Evolutionary conservation across 2,888 invertebrate species (phyloP), one percentile per base, ranked within the genome.

Genomic region (Eubasilissa splendida): DNA sequence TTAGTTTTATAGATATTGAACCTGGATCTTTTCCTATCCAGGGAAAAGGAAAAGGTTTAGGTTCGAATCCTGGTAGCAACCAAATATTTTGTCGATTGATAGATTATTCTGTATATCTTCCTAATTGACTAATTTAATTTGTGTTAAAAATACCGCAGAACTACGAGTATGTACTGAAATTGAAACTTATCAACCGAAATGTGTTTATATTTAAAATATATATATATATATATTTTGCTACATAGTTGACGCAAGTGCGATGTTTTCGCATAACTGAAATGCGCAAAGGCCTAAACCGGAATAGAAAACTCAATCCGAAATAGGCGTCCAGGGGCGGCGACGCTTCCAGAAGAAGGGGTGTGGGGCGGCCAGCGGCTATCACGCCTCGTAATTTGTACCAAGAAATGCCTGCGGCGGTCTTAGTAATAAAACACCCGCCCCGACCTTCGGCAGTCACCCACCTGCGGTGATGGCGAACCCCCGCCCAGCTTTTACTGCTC

Each of bases 361-460:
- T 42, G 58, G 66, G 63, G 68, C 22, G 71, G 76, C 80, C 68
- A 78, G 76, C 79, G 76, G 79, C 79, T 71, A 81, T 76, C 79
- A 76, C 81, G 79, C 78, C 77, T 68, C 81, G 79, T 81, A 79
- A 81, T 81, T 81, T 81, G 81, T 81, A 81, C 76, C 68, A 63
- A 76, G 70, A 75, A 81, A 81, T 78, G 81, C 81, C 79, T 68
- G 76, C 76, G 79, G 79, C 79, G 75, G 75, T 58, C 75, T 52
- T 50, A 12, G 81, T 75, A 81, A 81, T 81, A 81, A 81, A 78
- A 75, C 78, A 75, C 80, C 66, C 66, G 63, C 60, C 70, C 73
- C 80, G 70, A 54, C 79, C 65, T 10, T 10, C 60, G 68, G 58
- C 76, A 50, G 50, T 56, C 84, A 77, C 83, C 84, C 83, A 83